These are phyloP conservation scores for Lanistes nyassanus DNA, from an alignment of 1,140 invertebrate species.

Conservation along the genomic window DNA sequence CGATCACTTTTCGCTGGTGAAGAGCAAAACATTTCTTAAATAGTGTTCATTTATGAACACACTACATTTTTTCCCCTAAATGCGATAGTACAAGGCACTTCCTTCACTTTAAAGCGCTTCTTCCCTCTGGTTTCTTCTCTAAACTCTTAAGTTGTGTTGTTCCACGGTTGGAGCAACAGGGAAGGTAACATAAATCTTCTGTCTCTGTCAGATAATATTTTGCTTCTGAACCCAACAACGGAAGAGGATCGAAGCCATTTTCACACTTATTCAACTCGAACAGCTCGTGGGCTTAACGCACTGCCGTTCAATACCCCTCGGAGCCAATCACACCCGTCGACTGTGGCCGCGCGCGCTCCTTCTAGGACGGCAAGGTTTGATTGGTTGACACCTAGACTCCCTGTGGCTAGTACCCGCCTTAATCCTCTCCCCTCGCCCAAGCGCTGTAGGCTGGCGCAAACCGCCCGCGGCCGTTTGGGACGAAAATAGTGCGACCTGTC, in stretches of 20 bases:
- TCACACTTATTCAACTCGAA: not conserved
- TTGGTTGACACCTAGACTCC: constrained; percentile 2
- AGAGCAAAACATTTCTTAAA: no score
- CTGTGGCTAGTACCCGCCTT: constrained; percentile 2
- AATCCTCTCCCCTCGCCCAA: not conserved
- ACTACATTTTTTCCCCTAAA: no score
- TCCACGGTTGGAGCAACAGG: no score
- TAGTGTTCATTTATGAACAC: no score
- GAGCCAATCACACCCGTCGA: constrained; percentile 5
- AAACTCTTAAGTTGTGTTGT: no score
- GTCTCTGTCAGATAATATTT: no score
- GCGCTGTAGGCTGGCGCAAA: not conserved
- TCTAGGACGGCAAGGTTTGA: not conserved
- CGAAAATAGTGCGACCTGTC: constrained; percentile 5
- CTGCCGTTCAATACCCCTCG: not conserved
- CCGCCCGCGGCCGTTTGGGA: not conserved
- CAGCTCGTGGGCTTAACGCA: not conserved
- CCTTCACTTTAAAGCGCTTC: no score
- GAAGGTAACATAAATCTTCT: no score
- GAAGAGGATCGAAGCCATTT: not conserved
- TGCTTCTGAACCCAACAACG: not conserved
- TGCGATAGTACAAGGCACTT: no score
- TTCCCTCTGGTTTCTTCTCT: no score
- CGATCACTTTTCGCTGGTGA: no score
- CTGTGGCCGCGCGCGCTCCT: not conserved